These are phyloP conservation scores for Drosophila differens DNA, from an alignment of 2,888 invertebrate species.

Conservation along the genomic window DNA sequence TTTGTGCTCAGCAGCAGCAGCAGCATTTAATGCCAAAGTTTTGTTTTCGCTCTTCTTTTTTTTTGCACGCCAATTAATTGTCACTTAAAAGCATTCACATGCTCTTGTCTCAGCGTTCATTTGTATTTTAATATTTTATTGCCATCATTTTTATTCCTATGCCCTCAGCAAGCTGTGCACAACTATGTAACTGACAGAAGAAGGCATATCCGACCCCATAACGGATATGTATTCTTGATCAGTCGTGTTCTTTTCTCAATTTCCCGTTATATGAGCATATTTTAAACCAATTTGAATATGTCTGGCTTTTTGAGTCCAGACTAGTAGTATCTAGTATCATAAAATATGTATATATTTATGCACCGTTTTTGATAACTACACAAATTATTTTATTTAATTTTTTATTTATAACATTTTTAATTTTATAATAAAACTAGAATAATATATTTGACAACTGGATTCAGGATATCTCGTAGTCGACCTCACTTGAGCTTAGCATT, in stretches of 20 bases:
- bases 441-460: not conserved
- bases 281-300: no score
- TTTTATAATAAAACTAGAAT: not conserved
- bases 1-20: slow-evolving; percentile 43
- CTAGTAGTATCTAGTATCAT: no score
- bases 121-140: slow-evolving; percentile 28
- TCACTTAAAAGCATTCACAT: slow-evolving; percentile 80
- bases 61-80: slow-evolving; percentile 57
- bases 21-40: slow-evolving; percentile 67
- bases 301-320: no score
- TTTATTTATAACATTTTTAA: no score
- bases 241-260: no score
- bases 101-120: slow-evolving; percentile 44
- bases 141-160: slow-evolving; percentile 31
- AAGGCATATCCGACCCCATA: no score
- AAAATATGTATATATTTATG: no score
- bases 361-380: no score
- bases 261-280: no score
- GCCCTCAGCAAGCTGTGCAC: not conserved
- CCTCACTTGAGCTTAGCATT: not conserved
- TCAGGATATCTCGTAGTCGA: not conserved
- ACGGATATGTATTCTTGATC: no score
- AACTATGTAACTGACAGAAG: not conserved
- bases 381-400: no score
- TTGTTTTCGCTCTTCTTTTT: slow-evolving; percentile 2